Base-by-base conservation (phyloP, 2,888 invertebrate genomes). In the Perizoma affinitatum region DNA sequence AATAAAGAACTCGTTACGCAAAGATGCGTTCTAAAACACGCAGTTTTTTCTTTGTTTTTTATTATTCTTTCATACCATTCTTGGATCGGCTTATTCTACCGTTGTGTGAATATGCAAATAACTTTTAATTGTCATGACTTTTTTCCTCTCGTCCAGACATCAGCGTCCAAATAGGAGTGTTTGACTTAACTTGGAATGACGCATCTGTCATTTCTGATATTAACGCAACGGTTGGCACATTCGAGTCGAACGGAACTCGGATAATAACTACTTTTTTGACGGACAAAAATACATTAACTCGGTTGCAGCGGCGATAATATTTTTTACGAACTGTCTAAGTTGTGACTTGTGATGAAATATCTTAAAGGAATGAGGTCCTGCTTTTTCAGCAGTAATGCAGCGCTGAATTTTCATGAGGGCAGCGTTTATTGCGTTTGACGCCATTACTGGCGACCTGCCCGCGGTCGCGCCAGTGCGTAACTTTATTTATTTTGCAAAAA, bases 201-300 rank as follows among this genome's bases (percentile, higher is more conserved):
- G 86, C 91, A 90, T 91, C 91, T 91, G 91, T 89, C 90, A 89
- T 90, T 85, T 85, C 59, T 80, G 82, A 85, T 90, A 88, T 88
- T 87, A 88, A 83, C 86, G 86, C 80, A 79, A 73, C 74, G 79
- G 80, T 82, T 80, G 79, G 81, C 76, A 79, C 86, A 81, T 84
- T 80, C 77, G 76, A 66, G 58, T 74, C 69, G 78, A 78, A 79
- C 76, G 81, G 79, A 80, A 78, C 76, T 75, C 74, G 68, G 80
- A 80, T 83, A 84, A 81, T 82, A 83, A 77, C 79, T 58, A 67
- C 58, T 82, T 87, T 86, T 84, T 83, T 78, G 73, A 70, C 64
- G 62, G 54, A 70, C 73, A 78, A 76, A 79, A 79, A 76, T 78
- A 78, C 65, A 70, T 68, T 68, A 79, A 75, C 67, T 70, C 59